phyloP scores from a whole-genome alignment of 2,113 vertebrate genomes.

The Bagarius yarrelli region DNA sequence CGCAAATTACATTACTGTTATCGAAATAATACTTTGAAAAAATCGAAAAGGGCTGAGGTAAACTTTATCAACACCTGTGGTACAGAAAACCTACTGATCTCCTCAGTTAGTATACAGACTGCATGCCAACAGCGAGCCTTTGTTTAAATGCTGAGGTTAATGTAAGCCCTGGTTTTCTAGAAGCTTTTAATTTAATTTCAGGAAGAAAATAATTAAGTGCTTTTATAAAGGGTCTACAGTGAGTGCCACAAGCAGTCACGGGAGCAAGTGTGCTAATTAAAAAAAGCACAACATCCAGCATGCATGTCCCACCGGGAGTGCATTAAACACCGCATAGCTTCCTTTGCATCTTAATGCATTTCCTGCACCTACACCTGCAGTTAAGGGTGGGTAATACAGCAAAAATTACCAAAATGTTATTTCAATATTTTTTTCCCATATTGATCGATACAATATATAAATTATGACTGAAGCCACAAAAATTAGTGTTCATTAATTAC shows the following conservation, averaged over 20 bases:
- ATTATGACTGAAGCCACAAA: too few relatives aligned
- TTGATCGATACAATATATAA: too few relatives aligned
- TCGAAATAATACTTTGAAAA: neutral
- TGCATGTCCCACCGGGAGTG: conserved; percentile 52
- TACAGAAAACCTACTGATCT: neutral
- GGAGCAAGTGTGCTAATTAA: conserved; percentile 22
- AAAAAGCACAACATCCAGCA: conserved; percentile 33
- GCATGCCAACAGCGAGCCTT: conserved; percentile 44
- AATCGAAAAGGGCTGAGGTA: neutral
- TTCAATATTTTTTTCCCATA: neutral
- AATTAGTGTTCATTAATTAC: too few relatives aligned
- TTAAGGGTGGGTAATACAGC: neutral
- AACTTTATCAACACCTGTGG: neutral
- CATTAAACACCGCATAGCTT: conserved; percentile 27
- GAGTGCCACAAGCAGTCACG: neutral
- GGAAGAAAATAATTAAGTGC: neutral
- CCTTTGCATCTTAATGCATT: conserved; percentile 19
- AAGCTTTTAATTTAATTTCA: neutral
- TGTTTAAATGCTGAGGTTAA: neutral
- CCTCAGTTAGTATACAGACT: conserved; percentile 49
- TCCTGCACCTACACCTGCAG: neutral
- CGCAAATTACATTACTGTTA: neutral
- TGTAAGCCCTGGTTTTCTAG: neutral
- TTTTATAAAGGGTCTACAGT: neutral
- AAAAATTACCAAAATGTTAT: too few relatives aligned